phyloP scores from a whole-genome alignment of 1,140 invertebrate genomes.

The Harpegnathos saltator region DNA sequence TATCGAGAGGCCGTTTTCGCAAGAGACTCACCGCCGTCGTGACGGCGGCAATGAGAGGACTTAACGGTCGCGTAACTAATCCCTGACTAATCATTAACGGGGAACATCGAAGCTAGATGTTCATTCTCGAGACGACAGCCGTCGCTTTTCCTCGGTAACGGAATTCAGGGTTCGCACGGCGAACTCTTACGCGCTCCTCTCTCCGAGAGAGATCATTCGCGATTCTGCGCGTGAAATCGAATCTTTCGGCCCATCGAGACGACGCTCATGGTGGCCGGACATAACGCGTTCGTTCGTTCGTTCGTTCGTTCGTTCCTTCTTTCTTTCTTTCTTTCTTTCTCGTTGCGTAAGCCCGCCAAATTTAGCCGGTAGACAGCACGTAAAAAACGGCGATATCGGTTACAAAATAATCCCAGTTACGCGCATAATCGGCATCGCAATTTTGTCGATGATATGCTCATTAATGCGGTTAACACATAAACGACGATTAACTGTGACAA shows the following conservation, averaged over 20 bases:
- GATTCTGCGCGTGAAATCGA: no score
- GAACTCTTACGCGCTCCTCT: no score
- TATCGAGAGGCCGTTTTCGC: background rate
- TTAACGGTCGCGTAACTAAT: background rate
- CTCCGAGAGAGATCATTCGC: no score
- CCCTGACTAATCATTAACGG: background rate
- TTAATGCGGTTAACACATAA: slow-evolving; percentile 9
- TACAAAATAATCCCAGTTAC: slow-evolving; percentile 78
- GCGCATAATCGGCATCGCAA: slow-evolving; percentile 27
- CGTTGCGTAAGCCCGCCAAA: slow-evolving; percentile 81
- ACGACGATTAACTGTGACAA: no score
- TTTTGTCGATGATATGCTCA: slow-evolving; percentile 50
- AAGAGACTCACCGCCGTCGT: no score
- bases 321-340: slow-evolving; percentile 56
- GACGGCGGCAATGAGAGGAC: background rate
- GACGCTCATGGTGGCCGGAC: slow-evolving; percentile 66
- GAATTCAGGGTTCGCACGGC: no score
- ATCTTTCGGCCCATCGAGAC: slow-evolving; percentile 39
- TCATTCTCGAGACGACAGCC: no score
- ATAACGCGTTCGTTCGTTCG: background rate
- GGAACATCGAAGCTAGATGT: background rate
- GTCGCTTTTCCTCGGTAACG: background rate
- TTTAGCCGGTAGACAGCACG: slow-evolving; percentile 83
- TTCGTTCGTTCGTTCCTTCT: slow-evolving; percentile 62
- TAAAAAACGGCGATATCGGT: slow-evolving; percentile 83